These are phyloP conservation scores for Anolis apletophallus DNA, from an alignment of 2,797 vertebrate species.

Conservation along the genomic window DNA sequence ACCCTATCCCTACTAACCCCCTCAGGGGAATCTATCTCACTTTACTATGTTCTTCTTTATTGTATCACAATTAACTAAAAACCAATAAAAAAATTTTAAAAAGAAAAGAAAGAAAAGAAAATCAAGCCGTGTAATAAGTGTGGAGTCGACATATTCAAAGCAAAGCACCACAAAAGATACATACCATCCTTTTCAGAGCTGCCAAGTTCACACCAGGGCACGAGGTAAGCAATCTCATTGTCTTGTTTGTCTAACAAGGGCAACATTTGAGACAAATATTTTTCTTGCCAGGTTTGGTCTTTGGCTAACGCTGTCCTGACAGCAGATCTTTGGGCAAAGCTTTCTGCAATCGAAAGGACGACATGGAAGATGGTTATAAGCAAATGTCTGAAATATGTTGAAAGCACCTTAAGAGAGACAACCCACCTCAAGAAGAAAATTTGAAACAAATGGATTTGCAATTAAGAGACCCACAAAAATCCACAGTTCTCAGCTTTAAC, in stretches of 20 bases:
- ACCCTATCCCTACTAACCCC: too few relatives aligned
- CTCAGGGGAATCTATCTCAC: too few relatives aligned
- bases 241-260: conserved; percentile 86
- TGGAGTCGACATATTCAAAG: not conserved
- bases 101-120: too few relatives aligned
- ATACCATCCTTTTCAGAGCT: conserved; percentile 85
- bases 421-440: not conserved
- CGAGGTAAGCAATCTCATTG: conserved; percentile 87
- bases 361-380: not conserved
- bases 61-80: too few relatives aligned
- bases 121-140: conserved; percentile 35
- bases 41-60: too few relatives aligned
- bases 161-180: conserved; percentile 52
- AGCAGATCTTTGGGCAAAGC: conserved; percentile 85
- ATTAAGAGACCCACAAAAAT: not conserved
- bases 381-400: not conserved
- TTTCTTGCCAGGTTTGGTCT: conserved; percentile 86
- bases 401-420: not conserved
- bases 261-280: conserved; percentile 83
- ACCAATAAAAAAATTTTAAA: too few relatives aligned
- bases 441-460: not conserved
- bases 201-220: conserved; percentile 89
- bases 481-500: not conserved
- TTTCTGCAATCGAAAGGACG: conserved; percentile 77
- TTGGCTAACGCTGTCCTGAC: conserved; percentile 84